Conservation (phyloP, 2,888 invertebrate species). For the Tethea ocularis region DNA sequence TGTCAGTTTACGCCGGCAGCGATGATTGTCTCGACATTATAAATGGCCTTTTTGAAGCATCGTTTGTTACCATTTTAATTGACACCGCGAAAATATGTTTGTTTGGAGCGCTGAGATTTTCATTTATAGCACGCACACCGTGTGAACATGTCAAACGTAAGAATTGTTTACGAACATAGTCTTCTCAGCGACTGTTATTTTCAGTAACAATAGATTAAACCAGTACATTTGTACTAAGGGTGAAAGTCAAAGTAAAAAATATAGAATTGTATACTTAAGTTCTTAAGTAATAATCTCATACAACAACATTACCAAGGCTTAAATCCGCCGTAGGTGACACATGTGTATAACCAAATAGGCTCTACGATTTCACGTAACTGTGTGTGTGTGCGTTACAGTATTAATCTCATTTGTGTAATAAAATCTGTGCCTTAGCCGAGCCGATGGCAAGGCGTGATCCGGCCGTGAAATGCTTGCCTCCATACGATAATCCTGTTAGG, state of each 20-base stretch:
- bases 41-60: constrained; percentile 74
- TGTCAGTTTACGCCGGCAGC: constrained; percentile 75
- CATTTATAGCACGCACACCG: constrained; percentile 8
- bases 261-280: constrained; percentile 1
- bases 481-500: constrained; percentile 88
- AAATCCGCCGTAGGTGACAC: constrained; percentile 6
- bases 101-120: constrained; percentile 17
- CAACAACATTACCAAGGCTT: background rate
- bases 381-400: constrained; percentile 59
- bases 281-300: constrained; percentile 4
- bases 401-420: constrained; percentile 84
- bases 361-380: constrained; percentile 36
- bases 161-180: background rate
- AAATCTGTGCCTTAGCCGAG: constrained; percentile 81
- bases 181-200: background rate
- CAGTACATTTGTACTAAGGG: background rate
- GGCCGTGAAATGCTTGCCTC: constrained; percentile 85
- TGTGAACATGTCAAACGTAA: background rate
- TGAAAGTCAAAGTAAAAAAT: constrained; percentile 1
- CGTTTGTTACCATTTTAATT: constrained; percentile 67
- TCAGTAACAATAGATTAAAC: background rate
- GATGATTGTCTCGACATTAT: constrained; percentile 67
- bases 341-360: constrained; percentile 29
- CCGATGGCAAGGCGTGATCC: constrained; percentile 77
- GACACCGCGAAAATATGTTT: constrained; percentile 47